These are phyloP conservation scores for Todiramphus chloris DNA, from an alignment of 2,113 vertebrate genomes.

Conservation along the genomic window DNA sequence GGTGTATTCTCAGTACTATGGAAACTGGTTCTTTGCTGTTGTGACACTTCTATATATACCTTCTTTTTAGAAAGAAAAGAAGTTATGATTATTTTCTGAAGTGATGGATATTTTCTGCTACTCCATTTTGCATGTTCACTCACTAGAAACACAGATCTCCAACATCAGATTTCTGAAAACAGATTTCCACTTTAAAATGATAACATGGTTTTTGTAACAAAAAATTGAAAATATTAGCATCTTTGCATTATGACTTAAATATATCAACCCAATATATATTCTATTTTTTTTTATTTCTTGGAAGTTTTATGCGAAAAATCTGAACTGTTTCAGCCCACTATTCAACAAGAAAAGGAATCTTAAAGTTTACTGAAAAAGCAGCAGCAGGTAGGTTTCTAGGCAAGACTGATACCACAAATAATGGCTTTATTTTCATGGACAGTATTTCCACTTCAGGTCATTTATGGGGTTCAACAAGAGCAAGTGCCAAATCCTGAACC, in stretches of 20 bases:
- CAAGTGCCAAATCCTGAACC: too few relatives aligned
- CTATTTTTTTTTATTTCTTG: neutral
- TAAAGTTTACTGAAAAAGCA: conserved; percentile 67
- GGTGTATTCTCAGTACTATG: neutral
- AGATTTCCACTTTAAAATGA: neutral
- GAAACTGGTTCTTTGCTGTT: neutral
- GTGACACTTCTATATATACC: neutral
- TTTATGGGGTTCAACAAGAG: too few relatives aligned
- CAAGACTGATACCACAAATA: neutral
- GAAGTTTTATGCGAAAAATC: conserved; percentile 56
- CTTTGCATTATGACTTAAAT: neutral
- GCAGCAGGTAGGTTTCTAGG: conserved; percentile 58
- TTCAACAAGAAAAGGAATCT: conserved; percentile 66
- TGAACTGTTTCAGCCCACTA: conserved; percentile 43
- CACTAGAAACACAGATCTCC: neutral
- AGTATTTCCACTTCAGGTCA: neutral
- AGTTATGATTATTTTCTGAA: too few relatives aligned
- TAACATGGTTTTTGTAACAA: rapidly evolving
- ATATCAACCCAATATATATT: neutral
- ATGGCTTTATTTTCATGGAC: neutral
- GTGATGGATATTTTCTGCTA: neutral
- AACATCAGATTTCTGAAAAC: neutral
- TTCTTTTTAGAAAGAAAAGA: neutral
- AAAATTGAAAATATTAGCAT: neutral
- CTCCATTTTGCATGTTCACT: neutral